Conservation (phyloP, 2,888 invertebrate genomes). For the Clivina fossor region DNA sequence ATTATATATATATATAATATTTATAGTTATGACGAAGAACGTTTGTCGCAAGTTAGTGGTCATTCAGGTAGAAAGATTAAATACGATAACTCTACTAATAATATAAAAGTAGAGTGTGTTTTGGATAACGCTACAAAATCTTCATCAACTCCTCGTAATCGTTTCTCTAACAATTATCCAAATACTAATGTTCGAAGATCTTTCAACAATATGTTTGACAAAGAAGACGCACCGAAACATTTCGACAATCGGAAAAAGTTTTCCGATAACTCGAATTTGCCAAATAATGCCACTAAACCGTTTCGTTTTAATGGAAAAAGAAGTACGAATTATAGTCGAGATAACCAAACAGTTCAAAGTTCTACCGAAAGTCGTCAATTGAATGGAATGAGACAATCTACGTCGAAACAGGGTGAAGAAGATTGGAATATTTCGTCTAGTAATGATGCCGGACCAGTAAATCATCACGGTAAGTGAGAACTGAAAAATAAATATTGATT, state of each 20-base stretch:
- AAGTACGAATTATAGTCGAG: too few relatives aligned
- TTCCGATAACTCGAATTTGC: background rate
- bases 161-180: background rate
- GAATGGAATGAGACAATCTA: too few relatives aligned
- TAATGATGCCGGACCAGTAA: too few relatives aligned
- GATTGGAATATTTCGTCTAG: too few relatives aligned
- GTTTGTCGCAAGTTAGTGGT: background rate
- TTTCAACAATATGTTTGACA: background rate
- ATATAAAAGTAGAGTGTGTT: background rate
- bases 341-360: too few relatives aligned
- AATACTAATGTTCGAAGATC: background rate
- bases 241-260: background rate
- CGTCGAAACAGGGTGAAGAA: too few relatives aligned
- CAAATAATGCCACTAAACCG: too few relatives aligned
- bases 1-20: too few relatives aligned
- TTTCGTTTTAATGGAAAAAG: too few relatives aligned
- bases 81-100: background rate
- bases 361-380: too few relatives aligned
- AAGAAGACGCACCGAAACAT: background rate
- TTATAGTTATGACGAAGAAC: background rate
- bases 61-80: background rate
- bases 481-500: too few relatives aligned
- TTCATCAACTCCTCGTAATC: background rate
- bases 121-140: background rate
- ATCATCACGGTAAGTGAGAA: too few relatives aligned